Evolutionary conservation across 2,888 invertebrate genomes (phyloP).

Genomic region (Synergus japonicus): DNA sequence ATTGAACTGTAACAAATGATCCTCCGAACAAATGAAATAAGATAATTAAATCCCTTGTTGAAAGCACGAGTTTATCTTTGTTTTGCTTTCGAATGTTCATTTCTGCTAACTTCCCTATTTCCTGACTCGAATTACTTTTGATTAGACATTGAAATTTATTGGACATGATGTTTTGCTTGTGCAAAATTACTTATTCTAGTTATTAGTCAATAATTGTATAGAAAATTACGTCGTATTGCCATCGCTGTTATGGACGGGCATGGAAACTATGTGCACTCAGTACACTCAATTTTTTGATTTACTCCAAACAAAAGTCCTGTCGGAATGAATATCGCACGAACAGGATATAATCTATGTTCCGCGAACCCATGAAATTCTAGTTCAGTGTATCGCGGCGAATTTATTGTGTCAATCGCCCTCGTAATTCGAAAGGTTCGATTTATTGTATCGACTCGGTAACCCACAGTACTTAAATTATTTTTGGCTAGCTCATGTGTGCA

Average conservation of each 20-base stretch:
- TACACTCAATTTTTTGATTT: conserved; percentile 3
- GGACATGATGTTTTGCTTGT: conserved; percentile 6
- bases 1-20: no score
- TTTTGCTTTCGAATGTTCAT: background rate
- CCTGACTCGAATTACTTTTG: conserved; percentile 1
- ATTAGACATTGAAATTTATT: conserved; percentile 34
- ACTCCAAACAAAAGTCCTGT: background rate
- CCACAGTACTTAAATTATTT: conserved; percentile 10
- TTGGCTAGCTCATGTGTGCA: background rate
- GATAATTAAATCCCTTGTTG: no score
- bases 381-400: background rate
- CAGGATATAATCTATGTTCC: background rate
- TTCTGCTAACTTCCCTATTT: background rate
- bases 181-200: conserved; percentile 16
- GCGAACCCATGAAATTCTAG: background rate
- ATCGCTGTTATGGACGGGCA: background rate
- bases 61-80: no score
- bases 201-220: conserved; percentile 30
- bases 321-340: background rate
- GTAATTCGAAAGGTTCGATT: conserved; percentile 34
- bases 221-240: conserved; percentile 20
- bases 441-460: conserved; percentile 20
- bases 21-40: no score
- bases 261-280: background rate
- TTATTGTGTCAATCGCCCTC: conserved; percentile 11